Evolutionary conservation across 2,113 vertebrate species (phyloP), one percentile per base, ranked within the genome.

Genomic region (Corythornis madagascariensis): DNA sequence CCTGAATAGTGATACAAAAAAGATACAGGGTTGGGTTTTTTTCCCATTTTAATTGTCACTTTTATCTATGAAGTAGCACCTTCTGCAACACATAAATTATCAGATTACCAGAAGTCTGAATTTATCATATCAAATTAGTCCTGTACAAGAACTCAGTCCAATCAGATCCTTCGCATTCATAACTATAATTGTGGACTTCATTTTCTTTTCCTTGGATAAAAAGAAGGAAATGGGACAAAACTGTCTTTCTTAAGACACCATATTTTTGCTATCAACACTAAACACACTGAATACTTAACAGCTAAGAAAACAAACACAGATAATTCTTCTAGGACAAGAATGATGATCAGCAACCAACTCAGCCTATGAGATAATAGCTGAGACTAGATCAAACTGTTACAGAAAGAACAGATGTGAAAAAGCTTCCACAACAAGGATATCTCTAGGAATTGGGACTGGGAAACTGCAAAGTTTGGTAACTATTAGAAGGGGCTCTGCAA

Each of bases 121-220:
- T 87, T 94, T 96, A 90, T 91, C 33, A 55, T 88, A 93, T 33
- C 80, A 93, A 90, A 92, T 86, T 25, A 83, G 84, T 53, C 72
- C 70, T 83, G 63, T 65, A 48, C 17, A 92, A 67, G 47, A 82
- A 60, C 25, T 66, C 10, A n/a, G 35, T n/a, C 50, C 4, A 50
- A 45, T 50, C n/a, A 50, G 47, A 64, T 48, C 25, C 26, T 92
- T 88, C 64, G 24, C 26, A 79, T 1, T 48, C 29, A 61, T 52
- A 4, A 48, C 26, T 67, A 16, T 29, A 66, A 80, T 76, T 79
- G 25, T 7, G 28, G 24, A 71, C 22, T 28, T 52, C 21, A 26
- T 45, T 59, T 69, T 45, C 17, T 55, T 67, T 73, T 40, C 40
- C 48, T 53, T 40, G 42, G 22, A 56, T 61, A 66, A 76, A 79